Conservation (phyloP, 2,113 vertebrate species). For the Pipra filicauda region DNA sequence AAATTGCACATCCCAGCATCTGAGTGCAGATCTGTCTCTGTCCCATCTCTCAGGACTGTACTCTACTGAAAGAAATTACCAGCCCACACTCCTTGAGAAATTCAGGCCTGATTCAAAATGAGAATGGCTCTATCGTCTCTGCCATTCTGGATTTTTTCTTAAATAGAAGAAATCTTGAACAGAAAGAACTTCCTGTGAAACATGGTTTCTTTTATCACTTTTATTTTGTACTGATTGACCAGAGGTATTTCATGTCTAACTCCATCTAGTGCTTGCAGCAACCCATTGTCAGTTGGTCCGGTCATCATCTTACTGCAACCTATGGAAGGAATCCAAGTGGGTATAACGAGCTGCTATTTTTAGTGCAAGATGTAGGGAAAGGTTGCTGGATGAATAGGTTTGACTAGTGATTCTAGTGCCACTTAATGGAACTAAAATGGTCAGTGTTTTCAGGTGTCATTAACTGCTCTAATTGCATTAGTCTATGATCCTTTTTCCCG, state of each 20-base stretch:
- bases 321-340: not conserved
- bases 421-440: not conserved
- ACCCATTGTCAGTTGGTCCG: accelerated
- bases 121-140: not conserved
- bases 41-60: not conserved
- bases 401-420: not conserved
- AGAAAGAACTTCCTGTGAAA: not conserved
- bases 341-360: not conserved
- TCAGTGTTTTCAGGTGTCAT: not conserved
- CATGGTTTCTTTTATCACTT: not conserved
- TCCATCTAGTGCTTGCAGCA: not conserved
- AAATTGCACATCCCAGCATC: not conserved
- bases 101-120: not conserved
- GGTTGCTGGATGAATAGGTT: not conserved
- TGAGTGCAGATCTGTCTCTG: not conserved
- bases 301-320: not conserved
- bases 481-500: not conserved
- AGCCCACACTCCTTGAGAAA: not conserved
- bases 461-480: not conserved
- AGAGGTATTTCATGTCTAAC: not conserved
- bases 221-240: not conserved
- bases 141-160: not conserved
- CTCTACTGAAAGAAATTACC: not conserved
- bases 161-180: not conserved
- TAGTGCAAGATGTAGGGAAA: not conserved